phyloP scores from a whole-genome alignment of 1,140 invertebrate species.

The Myzus persicae region DNA sequence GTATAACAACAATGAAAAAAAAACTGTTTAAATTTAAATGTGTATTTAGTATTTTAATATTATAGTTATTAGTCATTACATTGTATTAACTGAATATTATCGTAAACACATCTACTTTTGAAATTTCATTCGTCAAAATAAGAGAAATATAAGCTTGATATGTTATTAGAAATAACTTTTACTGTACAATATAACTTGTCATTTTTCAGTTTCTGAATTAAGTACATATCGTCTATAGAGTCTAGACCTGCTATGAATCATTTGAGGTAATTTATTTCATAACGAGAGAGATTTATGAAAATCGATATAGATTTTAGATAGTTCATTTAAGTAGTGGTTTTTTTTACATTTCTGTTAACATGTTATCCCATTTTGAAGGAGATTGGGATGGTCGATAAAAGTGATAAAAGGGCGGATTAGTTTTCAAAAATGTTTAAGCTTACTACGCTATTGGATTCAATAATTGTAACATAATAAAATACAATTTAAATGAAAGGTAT shows the following conservation, averaged over 20 bases:
- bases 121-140: not conserved
- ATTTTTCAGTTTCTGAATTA: not conserved
- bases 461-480: not conserved
- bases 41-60: no score
- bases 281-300: not conserved
- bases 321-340: not conserved
- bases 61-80: not conserved
- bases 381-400: not conserved
- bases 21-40: no score
- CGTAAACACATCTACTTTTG: not conserved
- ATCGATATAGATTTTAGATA: slow-evolving; percentile 6
- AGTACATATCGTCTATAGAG: no score
- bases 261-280: not conserved
- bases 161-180: not conserved
- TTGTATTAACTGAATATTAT: not conserved
- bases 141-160: not conserved
- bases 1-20: no score
- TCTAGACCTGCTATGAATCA: not conserved
- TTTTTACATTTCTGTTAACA: slow-evolving; percentile 5
- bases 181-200: not conserved
- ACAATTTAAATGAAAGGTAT: no score
- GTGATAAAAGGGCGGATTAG: not conserved
- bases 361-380: not conserved
- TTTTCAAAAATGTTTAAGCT: not conserved
- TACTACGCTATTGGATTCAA: not conserved